Conservation (phyloP, 2,888 invertebrate species). For the Cecidostiba fungosa region DNA sequence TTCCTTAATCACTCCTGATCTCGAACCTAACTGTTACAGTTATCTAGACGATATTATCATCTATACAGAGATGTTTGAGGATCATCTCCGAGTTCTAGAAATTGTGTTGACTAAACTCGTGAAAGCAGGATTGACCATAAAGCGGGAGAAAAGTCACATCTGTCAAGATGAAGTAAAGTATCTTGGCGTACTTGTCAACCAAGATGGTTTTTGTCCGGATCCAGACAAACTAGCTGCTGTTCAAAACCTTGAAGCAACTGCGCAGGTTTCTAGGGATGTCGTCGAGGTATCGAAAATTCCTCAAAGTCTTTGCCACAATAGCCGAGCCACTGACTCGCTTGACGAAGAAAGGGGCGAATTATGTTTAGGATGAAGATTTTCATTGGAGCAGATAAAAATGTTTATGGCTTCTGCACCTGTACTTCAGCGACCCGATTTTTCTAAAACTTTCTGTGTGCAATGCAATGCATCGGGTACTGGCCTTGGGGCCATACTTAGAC, state of each 20-base stretch:
- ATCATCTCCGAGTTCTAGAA: slow-evolving; percentile 43
- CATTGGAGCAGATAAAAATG: not conserved
- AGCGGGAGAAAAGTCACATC: slow-evolving; percentile 57
- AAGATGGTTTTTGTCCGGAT: too few species aligned
- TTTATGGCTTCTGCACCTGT: not conserved
- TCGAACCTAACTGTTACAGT: not conserved
- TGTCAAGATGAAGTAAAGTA: slow-evolving; percentile 23
- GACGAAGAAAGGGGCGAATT: not conserved
- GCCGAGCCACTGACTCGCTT: not conserved
- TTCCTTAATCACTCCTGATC: not conserved
- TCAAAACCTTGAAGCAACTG: too few species aligned
- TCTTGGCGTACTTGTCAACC: not conserved
- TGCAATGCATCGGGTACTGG: slow-evolving; percentile 52
- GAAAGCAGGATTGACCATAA: slow-evolving; percentile 2
- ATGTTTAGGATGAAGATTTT: not conserved
- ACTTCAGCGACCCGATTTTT: not conserved
- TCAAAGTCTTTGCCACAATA: not conserved
- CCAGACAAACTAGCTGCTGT: too few species aligned
- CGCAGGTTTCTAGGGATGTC: too few species aligned
- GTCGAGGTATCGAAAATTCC: not conserved
- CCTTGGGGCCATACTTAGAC: slow-evolving; percentile 52
- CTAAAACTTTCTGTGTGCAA: not conserved
- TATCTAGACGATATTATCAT: slow-evolving; percentile 20
- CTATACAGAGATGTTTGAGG: slow-evolving; percentile 48
- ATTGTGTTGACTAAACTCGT: not conserved